phyloP scores from a whole-genome alignment of 2,113 vertebrate species.

The Euleptes europaea region DNA sequence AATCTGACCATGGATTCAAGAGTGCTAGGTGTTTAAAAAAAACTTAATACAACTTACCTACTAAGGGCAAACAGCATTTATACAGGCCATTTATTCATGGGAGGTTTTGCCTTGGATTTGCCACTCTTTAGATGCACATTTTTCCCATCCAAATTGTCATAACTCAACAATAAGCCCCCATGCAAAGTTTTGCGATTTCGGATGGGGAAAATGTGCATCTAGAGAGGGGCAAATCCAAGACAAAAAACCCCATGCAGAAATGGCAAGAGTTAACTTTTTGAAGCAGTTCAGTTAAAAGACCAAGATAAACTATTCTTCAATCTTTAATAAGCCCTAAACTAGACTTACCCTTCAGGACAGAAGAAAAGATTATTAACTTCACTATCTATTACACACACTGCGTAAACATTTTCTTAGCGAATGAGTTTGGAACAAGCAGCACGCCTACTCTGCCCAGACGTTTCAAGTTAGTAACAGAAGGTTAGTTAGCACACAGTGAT shows the following conservation, averaged over 20 bases:
- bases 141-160: too few relatives aligned
- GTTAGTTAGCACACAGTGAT: not conserved
- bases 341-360: not conserved
- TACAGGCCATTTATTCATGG: too few relatives aligned
- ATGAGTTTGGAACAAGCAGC: not conserved
- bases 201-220: too few relatives aligned
- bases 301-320: fast-evolving
- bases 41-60: not conserved
- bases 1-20: conserved; percentile 40
- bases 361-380: not conserved
- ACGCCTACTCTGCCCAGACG: not conserved
- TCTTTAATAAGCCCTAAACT: not conserved
- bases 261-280: fast-evolving
- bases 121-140: too few relatives aligned
- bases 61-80: not conserved
- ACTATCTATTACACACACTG: not conserved
- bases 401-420: not conserved
- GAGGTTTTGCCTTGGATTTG: too few relatives aligned
- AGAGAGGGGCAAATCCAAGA: too few relatives aligned
- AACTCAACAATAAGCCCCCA: too few relatives aligned
- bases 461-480: not conserved
- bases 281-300: not conserved
- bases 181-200: too few relatives aligned
- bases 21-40: conserved; percentile 27
- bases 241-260: too few relatives aligned